Base-by-base conservation (phyloP, 2,888 invertebrate genomes). In the Tetanocera ferruginea region DNA sequence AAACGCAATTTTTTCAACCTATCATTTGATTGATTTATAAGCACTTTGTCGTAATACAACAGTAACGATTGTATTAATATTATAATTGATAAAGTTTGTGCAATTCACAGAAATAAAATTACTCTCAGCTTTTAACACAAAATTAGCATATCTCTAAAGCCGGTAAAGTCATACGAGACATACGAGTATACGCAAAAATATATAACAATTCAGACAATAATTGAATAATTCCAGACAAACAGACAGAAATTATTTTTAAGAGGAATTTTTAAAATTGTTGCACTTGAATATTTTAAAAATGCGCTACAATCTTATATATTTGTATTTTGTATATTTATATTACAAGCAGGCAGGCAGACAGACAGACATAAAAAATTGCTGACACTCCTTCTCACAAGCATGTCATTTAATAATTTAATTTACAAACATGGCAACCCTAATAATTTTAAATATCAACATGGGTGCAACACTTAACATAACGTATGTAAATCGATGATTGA, bases 251-350 rank as follows among this genome's bases (percentile, higher is more conserved):
- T 23, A 11, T 43, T 43, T 2, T 11, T 11, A 11, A 43, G 1
- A 51, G 25, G 25, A 57, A 57, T 34, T 57, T 55, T 31, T 11
- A 57, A 60, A 72, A 57, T 52, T 19, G n/a, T 43, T 72, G 73
- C 62, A 34, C 60, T 73, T 60, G 62, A 57, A 73, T 73, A 60
- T 43, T 73, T 73, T 43, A 49, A 71, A 71, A n/a, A 34, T 17
- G 11, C 19, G 67, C 9, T 28, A 28, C 25, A 51, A 28, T 55
- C 55, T 34, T 51, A n/a, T 11, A 23, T 5, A 14, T 28, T 23
- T 31, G 14, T 62, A 8, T 55, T 70, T 34, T 51, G 25, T 11
- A 23, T 5, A 14, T 28, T 23, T 31, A 28, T 62, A 8, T 9
- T 14, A 60, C n/a, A 31, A 5, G 14, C 49, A 60, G 23, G 4